phyloP scores from a whole-genome alignment of 2,797 vertebrate genomes.

The Aselliscus stoliczkanus region DNA sequence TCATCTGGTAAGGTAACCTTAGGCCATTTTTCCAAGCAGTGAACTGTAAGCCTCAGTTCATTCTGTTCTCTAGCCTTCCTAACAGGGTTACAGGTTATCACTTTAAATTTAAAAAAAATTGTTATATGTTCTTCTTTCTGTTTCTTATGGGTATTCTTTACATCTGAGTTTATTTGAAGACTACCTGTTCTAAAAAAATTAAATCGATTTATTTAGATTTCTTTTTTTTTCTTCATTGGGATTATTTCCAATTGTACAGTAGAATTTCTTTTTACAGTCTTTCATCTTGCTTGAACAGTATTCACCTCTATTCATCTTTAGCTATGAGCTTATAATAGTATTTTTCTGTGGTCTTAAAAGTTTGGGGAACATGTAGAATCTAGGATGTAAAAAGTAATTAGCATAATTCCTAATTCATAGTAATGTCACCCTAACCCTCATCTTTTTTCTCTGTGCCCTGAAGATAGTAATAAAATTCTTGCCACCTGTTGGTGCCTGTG shows the following conservation, averaged over 20 bases:
- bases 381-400: conserved; percentile 19
- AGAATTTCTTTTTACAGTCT: neutral
- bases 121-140: neutral
- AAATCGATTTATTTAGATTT: neutral
- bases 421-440: neutral
- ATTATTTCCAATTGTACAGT: conserved; percentile 1
- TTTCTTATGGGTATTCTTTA: neutral
- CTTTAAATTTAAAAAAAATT: neutral
- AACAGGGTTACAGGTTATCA: neutral
- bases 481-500: conserved; percentile 23
- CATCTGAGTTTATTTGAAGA: neutral
- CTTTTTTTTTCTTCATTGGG: neutral
- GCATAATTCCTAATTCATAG: neutral
- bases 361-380: neutral
- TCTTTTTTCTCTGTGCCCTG: neutral
- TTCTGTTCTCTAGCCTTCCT: neutral
- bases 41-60: neutral
- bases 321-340: neutral
- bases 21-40: neutral
- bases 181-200: neutral
- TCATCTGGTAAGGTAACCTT: neutral
- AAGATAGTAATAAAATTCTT: neutral
- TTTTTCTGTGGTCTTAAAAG: conserved; percentile 15
- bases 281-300: neutral
- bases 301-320: neutral